A percentile compares a stretch with the other conserved stretches of the same genome.
These are phyloP conservation scores for Zoanthus sociatus DNA, from an alignment of 92 coral and sea anemone species.

Conservation along the genomic window DNA sequence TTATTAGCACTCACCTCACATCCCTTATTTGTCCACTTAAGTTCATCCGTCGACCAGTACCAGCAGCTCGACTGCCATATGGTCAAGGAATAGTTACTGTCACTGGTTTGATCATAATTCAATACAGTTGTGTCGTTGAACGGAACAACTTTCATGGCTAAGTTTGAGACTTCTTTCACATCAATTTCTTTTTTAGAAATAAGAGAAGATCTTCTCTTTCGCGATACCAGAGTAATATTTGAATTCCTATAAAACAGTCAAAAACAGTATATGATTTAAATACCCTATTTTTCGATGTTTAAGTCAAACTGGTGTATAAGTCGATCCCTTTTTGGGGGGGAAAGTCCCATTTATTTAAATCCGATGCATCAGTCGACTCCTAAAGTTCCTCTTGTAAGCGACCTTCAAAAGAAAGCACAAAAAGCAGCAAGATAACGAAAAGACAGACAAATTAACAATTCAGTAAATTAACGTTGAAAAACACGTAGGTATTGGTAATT, in stretches of 20 bases:
- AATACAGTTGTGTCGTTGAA: constrained; percentile 72
- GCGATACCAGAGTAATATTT: background rate
- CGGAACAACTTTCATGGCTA: constrained; percentile 27
- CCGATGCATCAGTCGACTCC: no score
- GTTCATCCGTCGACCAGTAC: constrained; percentile 68
- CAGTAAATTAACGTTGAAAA: no score
- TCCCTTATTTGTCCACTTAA: constrained; percentile 71
- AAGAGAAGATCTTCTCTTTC: constrained; percentile 75
- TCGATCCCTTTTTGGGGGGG: no score
- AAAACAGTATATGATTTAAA: background rate
- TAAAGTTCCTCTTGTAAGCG: no score
- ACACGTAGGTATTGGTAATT: no score
- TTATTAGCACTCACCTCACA: constrained; percentile 58
- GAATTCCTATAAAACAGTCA: background rate
- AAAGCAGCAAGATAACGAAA: no score
- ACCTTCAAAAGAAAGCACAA: no score
- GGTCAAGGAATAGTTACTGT: constrained; percentile 73
- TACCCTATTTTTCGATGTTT: no score
- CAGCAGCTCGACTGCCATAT: constrained; percentile 60
- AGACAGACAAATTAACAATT: no score
- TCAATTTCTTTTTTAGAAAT: constrained; percentile 71
- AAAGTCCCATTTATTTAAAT: no score
- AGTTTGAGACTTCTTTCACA: constrained; percentile 74
- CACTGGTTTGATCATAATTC: constrained; percentile 69
- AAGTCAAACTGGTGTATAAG: no score